Percentiles rank a stretch among this genome's conserved stretches.
These are phyloP conservation scores for Allophyes oxyacanthae DNA, from an alignment of 2,888 invertebrate species.

Conservation along the genomic window DNA sequence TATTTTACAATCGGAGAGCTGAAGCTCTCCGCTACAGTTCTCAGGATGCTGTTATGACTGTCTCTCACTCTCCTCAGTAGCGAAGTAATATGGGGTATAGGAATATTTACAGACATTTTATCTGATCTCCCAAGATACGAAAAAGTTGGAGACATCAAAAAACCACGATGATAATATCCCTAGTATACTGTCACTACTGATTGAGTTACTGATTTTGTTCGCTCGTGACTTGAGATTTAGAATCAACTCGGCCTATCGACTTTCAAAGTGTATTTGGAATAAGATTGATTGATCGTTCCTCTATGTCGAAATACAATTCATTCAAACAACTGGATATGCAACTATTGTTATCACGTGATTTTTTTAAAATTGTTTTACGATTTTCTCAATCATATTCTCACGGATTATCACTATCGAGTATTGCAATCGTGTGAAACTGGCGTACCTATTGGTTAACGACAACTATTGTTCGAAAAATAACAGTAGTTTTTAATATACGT, in stretches of 20 bases:
- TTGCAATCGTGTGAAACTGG: conserved; percentile 50
- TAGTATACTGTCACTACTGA: conserved; percentile 2
- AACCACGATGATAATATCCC: neutral
- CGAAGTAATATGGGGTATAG: too few relatives aligned
- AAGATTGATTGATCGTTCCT: conserved; percentile 20
- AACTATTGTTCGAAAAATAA: conserved; percentile 41
- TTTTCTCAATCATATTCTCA: conserved; percentile 49
- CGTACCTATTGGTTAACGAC: conserved; percentile 43
- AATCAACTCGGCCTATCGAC: conserved; percentile 7
- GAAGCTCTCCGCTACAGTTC: too few relatives aligned
- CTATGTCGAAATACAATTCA: conserved; percentile 31
- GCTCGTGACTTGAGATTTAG: neutral
- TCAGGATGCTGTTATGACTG: too few relatives aligned
- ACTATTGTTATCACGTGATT: conserved; percentile 28
- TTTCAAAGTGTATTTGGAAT: conserved; percentile 13
- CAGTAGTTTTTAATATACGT: conserved; percentile 29
- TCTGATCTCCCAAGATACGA: too few relatives aligned
- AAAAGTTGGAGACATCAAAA: too few relatives aligned
- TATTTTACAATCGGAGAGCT: too few relatives aligned
- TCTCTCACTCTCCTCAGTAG: too few relatives aligned
- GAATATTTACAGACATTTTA: too few relatives aligned
- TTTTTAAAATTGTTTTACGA: conserved; percentile 31
- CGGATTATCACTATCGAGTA: conserved; percentile 36
- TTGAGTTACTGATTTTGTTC: too few relatives aligned
- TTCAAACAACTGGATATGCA: conserved; percentile 21